Conservation (phyloP, 2,888 invertebrate genomes). For the Nephrotoma guestfalica region DNA sequence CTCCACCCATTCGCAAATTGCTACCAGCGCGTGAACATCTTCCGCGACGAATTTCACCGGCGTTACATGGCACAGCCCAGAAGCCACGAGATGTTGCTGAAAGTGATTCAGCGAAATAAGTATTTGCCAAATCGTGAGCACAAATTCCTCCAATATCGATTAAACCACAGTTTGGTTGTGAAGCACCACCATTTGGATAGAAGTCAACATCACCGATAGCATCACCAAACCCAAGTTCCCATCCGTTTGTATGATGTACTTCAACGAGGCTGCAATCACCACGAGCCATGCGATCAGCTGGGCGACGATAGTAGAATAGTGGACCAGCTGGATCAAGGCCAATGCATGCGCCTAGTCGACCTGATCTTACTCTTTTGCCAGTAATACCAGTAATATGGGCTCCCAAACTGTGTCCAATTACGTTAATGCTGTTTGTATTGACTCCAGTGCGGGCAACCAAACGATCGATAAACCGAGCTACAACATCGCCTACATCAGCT, state of each 20-base stretch:
- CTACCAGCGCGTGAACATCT: slow-evolving; percentile 20
- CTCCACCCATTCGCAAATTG: slow-evolving; percentile 25
- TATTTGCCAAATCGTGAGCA: slow-evolving; percentile 24
- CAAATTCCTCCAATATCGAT: slow-evolving; percentile 14
- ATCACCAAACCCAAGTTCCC: slow-evolving; percentile 22
- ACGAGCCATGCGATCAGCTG: neutral
- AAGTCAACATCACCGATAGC: slow-evolving; percentile 29
- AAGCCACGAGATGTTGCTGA: slow-evolving; percentile 8
- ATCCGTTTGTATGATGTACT: slow-evolving; percentile 15
- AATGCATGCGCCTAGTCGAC: neutral
- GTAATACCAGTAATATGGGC: slow-evolving; percentile 42
- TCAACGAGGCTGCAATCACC: neutral
- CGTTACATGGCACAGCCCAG: slow-evolving; percentile 7
- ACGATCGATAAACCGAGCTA: neutral
- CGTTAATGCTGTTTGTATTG: slow-evolving; percentile 33
- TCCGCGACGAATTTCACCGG: slow-evolving; percentile 8
- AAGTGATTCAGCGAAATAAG: slow-evolving; percentile 27
- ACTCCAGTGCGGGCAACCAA: slow-evolving; percentile 17
- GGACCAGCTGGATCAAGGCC: slow-evolving; percentile 4
- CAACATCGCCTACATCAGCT: slow-evolving; percentile 17
- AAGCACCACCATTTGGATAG: slow-evolving; percentile 28
- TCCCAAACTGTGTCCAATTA: slow-evolving; percentile 43
- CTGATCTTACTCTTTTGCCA: slow-evolving; percentile 35
- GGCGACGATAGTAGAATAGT: neutral
- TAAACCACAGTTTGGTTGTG: slow-evolving; percentile 28